These are phyloP conservation scores for Pelobates fuscus DNA, from an alignment of 2,113 vertebrate species.

Conservation along the genomic window DNA sequence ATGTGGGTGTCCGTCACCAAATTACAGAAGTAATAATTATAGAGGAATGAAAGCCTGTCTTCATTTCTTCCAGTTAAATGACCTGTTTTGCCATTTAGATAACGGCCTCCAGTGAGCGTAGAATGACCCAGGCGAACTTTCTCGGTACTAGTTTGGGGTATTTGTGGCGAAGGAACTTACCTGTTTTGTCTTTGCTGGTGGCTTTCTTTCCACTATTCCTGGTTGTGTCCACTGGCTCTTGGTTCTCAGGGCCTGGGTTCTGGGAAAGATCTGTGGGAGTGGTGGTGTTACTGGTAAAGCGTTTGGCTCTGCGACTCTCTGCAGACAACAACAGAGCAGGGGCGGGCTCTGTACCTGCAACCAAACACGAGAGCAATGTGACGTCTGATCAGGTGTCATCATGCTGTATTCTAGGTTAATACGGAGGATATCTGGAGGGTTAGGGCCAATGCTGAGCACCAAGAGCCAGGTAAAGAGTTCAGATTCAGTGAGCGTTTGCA, in stretches of 20 bases:
- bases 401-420: background rate
- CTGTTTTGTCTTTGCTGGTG: slow-evolving; percentile 74
- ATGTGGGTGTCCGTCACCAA: too few species aligned
- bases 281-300: slow-evolving; percentile 64
- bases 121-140: too few species aligned
- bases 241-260: slow-evolving; percentile 66
- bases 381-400: background rate
- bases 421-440: too few species aligned
- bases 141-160: too few species aligned
- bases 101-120: too few species aligned
- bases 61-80: too few species aligned
- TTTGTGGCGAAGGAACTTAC: slow-evolving; percentile 57
- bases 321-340: slow-evolving; percentile 75
- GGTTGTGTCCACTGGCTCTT: slow-evolving; percentile 61
- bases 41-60: too few species aligned
- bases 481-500: too few species aligned
- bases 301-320: slow-evolving; percentile 68
- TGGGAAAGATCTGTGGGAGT: slow-evolving; percentile 65
- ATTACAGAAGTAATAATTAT: too few species aligned
- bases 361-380: rapidly evolving
- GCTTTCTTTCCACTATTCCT: slow-evolving; percentile 72
- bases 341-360: slow-evolving; percentile 78
- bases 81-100: too few species aligned
- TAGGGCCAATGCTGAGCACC: too few species aligned
- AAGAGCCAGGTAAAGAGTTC: too few species aligned